These are phyloP conservation scores for Phalera bucephala DNA, from an alignment of 2,888 invertebrate genomes.

Conservation along the genomic window DNA sequence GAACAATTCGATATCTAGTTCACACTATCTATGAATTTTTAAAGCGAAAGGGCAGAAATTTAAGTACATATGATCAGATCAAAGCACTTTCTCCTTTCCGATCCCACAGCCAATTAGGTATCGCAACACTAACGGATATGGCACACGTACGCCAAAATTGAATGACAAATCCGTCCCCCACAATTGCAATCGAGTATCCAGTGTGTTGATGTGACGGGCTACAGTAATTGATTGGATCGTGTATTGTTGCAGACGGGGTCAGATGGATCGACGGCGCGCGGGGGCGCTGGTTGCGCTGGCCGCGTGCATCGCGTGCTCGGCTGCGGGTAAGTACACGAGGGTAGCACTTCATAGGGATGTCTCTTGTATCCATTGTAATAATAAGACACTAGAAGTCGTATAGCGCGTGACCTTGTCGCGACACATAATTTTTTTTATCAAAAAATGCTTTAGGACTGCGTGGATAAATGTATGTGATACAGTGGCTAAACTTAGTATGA, in stretches of 20 bases:
- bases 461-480: too few species aligned
- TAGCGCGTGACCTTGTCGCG: too few species aligned
- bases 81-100: neutral
- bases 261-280: slow-evolving; percentile 81
- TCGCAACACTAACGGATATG: neutral
- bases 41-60: too few species aligned
- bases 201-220: slow-evolving; percentile 10
- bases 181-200: slow-evolving; percentile 5
- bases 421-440: too few species aligned
- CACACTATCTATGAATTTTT: too few species aligned
- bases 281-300: slow-evolving; percentile 80
- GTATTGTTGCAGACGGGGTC: slow-evolving; percentile 72
- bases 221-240: slow-evolving; percentile 48
- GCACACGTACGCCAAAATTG: slow-evolving; percentile 5
- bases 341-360: neutral
- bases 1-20: too few species aligned
- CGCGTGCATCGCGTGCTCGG: slow-evolving; percentile 74
- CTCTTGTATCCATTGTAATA: too few species aligned
- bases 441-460: too few species aligned
- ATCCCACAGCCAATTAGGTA: neutral
- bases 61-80: too few species aligned
- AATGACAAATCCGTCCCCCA: slow-evolving; percentile 8
- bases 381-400: too few species aligned
- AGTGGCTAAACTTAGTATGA: too few species aligned
- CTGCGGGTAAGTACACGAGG: slow-evolving; percentile 57